Conservation (phyloP, 2,888 invertebrate species). For the Megalurothrips usitatus region DNA sequence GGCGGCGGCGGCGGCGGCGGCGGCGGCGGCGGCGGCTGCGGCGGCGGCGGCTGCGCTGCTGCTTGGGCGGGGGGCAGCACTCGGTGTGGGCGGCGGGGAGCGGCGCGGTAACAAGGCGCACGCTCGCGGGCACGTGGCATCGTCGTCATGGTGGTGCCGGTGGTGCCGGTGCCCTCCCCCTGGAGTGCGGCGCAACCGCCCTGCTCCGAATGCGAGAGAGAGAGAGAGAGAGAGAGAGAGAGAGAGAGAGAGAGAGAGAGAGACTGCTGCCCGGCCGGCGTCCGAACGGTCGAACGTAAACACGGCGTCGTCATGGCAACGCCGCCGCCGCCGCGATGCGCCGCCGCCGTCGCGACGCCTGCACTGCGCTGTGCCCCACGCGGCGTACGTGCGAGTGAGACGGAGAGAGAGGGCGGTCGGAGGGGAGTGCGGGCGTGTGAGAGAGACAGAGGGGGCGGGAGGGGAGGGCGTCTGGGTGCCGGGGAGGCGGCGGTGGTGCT, state of each 20-base stretch:
- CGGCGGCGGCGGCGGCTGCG: too few relatives aligned
- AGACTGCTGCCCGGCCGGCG: neutral
- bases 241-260: neutral
- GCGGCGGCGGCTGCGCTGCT: too few relatives aligned
- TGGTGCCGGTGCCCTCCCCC: too few relatives aligned
- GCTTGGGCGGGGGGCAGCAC: too few relatives aligned
- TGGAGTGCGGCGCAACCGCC: too few relatives aligned
- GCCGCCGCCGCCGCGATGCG: neutral
- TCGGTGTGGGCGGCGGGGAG: too few relatives aligned
- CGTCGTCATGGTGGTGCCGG: too few relatives aligned
- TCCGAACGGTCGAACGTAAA: neutral
- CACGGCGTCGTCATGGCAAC: neutral
- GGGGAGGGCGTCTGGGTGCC: neutral
- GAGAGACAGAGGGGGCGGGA: neutral
- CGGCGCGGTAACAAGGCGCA: too few relatives aligned
- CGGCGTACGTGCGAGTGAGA: neutral
- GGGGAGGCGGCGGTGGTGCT: too few relatives aligned
- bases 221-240: neutral
- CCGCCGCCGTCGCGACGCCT: neutral
- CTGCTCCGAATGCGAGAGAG: too few relatives aligned
- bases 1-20: too few relatives aligned
- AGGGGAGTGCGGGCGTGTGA: neutral
- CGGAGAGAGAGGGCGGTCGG: neutral
- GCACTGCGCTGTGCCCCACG: constrained; percentile 6
- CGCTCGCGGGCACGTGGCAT: too few relatives aligned